phyloP scores from a whole-genome alignment of 2,113 vertebrate genomes.

The Rhipidura dahli region DNA sequence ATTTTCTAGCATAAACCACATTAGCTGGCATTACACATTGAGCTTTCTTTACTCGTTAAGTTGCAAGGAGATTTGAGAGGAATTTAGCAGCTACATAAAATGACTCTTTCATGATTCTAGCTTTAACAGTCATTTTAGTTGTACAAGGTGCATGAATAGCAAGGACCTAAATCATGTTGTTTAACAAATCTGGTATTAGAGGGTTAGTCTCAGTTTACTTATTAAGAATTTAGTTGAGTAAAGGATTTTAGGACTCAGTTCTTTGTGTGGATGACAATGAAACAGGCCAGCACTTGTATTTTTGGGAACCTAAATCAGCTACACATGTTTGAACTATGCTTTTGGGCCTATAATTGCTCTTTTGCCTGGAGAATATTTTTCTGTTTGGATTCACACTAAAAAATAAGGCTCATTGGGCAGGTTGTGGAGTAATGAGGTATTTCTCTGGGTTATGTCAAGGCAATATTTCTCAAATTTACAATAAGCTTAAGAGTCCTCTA shows the following conservation, averaged over 20 bases:
- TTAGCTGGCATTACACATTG: slow-evolving; percentile 96
- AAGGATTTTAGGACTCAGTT: slow-evolving; percentile 88
- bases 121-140: slow-evolving; percentile 97
- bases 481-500: not conserved
- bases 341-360: slow-evolving; percentile 66
- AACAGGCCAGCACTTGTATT: slow-evolving; percentile 79
- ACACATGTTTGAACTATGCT: slow-evolving; percentile 69
- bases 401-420: slow-evolving; percentile 50
- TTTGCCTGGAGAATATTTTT: slow-evolving; percentile 65
- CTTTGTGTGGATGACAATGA: slow-evolving; percentile 85
- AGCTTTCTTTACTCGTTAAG: slow-evolving; percentile 90
- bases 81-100: slow-evolving; percentile 99
- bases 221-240: slow-evolving; percentile 95
- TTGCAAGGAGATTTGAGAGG: slow-evolving; percentile 99
- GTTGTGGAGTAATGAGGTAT: slow-evolving; percentile 2
- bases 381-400: slow-evolving; percentile 42
- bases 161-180: slow-evolving; percentile 94
- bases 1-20: slow-evolving; percentile 94
- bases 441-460: not conserved
- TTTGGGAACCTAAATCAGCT: slow-evolving; percentile 72
- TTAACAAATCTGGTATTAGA: slow-evolving; percentile 96
- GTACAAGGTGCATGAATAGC: slow-evolving; percentile 90
- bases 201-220: slow-evolving; percentile 96
- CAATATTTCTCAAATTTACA: slow-evolving; percentile 34
- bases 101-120: slow-evolving; percentile 98